These are phyloP conservation scores for Oophaga sylvatica DNA, from an alignment of 2,797 vertebrate species.

Conservation along the genomic window DNA sequence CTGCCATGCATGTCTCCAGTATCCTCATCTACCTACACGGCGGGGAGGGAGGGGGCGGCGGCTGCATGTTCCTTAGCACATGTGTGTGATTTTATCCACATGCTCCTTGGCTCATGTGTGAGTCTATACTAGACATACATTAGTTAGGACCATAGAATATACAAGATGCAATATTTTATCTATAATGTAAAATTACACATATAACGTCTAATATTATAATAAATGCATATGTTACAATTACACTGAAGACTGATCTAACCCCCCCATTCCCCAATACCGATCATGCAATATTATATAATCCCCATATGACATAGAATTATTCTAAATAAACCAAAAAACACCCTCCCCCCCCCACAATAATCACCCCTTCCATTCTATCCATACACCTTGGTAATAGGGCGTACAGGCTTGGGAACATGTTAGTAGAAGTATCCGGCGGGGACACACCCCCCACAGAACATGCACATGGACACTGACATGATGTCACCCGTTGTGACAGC, in stretches of 20 bases:
- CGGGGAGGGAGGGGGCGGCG: background rate
- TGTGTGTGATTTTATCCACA: background rate
- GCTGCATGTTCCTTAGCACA: background rate
- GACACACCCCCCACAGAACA: background rate
- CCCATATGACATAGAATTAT: background rate
- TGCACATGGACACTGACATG: conserved; percentile 14
- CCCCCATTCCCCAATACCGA: background rate
- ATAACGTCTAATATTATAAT: too few relatives aligned
- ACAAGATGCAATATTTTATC: too few relatives aligned
- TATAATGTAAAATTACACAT: too few relatives aligned
- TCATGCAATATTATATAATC: background rate
- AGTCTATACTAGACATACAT: background rate
- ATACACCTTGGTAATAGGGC: background rate
- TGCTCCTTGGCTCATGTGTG: background rate
- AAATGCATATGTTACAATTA: too few relatives aligned
- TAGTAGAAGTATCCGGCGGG: background rate
- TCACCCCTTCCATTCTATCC: background rate
- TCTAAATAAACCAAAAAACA: too few relatives aligned
- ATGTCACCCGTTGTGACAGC: background rate
- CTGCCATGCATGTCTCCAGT: conserved; percentile 15
- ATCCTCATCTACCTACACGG: background rate
- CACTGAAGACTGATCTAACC: too few relatives aligned
- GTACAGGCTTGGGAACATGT: background rate
- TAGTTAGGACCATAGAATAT: too few relatives aligned
- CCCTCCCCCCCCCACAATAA: too few relatives aligned